These are phyloP conservation scores for Caenorhabditis panamensis DNA, from an alignment of 2,888 invertebrate genomes.

Conservation along the genomic window DNA sequence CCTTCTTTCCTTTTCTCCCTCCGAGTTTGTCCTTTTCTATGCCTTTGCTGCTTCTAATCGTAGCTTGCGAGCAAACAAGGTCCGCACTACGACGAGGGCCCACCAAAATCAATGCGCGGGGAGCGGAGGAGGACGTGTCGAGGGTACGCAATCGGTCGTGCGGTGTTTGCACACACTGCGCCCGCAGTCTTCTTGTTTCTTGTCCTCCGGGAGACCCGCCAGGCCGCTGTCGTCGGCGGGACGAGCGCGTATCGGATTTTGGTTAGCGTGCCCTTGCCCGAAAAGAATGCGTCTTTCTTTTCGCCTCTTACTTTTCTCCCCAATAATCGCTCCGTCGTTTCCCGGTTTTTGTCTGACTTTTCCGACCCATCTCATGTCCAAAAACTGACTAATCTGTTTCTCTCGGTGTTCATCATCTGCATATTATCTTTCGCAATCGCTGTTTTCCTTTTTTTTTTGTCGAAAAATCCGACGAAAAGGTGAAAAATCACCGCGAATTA, in stretches of 20 bases:
- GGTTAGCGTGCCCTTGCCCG: conserved; percentile 62
- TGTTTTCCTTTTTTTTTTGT: neutral
- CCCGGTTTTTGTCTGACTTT: conserved; percentile 11
- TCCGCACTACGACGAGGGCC: conserved; percentile 23
- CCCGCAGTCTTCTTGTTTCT: conserved; percentile 14
- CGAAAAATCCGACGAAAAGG: neutral
- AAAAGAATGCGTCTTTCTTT: conserved; percentile 59
- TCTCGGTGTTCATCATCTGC: conserved; percentile 1
- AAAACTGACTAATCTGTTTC: conserved; percentile 10
- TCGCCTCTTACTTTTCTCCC: conserved; percentile 40
- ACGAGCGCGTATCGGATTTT: conserved; percentile 55
- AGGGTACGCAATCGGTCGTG: conserved; percentile 37
- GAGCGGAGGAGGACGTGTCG: conserved; percentile 6
- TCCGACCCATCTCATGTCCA: neutral
- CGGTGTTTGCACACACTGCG: conserved; percentile 37
- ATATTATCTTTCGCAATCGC: conserved; percentile 15
- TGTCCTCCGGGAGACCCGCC: conserved; percentile 26
- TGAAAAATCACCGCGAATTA: neutral
- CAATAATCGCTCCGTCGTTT: conserved; percentile 41
- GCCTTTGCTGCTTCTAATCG: conserved; percentile 44
- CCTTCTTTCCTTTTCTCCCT: conserved; percentile 3
- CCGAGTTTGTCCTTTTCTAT: conserved; percentile 11
- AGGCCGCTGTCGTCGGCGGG: conserved; percentile 27
- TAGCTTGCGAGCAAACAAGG: conserved; percentile 47
- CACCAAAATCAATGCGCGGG: conserved; percentile 41